A percentile compares a stretch with the other conserved stretches of the same genome.
phyloP scores from a whole-genome alignment of 1,140 invertebrate species.

The Brachionus rotundiformis region DNA sequence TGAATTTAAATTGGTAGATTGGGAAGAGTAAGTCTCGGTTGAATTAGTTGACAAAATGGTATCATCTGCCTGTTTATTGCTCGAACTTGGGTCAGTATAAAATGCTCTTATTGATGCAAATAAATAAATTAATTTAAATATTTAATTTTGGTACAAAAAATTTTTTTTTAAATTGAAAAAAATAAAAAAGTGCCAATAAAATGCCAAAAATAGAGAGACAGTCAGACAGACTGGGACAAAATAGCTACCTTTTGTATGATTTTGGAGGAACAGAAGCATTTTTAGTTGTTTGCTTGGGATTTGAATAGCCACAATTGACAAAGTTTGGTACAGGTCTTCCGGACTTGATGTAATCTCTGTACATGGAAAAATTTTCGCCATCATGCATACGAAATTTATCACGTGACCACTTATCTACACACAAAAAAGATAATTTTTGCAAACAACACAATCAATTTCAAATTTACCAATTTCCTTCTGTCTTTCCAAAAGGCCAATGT shows the following conservation, averaged over 20 bases:
- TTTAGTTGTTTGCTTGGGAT: constrained; percentile 1
- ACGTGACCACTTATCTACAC: neutral
- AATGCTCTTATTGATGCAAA: too few species aligned
- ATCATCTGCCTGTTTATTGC: neutral
- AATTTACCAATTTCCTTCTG: constrained; percentile 23
- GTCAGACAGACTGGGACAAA: too few species aligned
- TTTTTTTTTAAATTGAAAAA: too few species aligned
- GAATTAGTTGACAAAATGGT: constrained; percentile 4
- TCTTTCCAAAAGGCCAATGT: neutral
- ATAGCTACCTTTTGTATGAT: neutral
- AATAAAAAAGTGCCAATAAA: too few species aligned
- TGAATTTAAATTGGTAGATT: neutral
- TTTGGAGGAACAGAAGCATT: neutral
- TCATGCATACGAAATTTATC: constrained; percentile 36
- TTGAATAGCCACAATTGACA: constrained; percentile 27
- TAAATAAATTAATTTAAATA: too few species aligned
- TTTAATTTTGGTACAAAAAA: too few species aligned
- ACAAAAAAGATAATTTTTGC: neutral
- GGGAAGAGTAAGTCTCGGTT: neutral
- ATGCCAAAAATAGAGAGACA: neutral
- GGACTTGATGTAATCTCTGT: neutral
- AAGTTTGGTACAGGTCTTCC: neutral
- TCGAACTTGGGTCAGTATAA: neutral
- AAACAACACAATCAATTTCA: neutral
- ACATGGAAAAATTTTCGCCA: constrained; percentile 30